Conservation (phyloP, 1,140 invertebrate genomes). For the Arctopsyche grandis region DNA sequence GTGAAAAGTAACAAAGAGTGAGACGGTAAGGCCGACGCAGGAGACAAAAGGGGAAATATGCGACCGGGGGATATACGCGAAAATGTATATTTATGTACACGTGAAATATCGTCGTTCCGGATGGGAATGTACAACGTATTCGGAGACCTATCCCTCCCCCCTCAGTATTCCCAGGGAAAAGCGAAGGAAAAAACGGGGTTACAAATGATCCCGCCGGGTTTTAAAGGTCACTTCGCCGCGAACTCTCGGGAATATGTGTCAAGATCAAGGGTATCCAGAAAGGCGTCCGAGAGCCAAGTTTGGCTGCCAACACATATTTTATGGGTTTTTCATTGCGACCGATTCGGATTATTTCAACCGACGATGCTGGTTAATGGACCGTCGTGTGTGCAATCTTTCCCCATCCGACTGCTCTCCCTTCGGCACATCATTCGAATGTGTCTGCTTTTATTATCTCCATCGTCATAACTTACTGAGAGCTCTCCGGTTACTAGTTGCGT, state of each 20-base stretch:
- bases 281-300: slow-evolving; percentile 8
- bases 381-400: not conserved
- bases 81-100: not conserved
- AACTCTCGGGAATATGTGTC: slow-evolving; percentile 9
- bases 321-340: slow-evolving; percentile 19
- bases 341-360: slow-evolving; percentile 8
- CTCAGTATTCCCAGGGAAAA: too few relatives aligned
- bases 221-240: not conserved
- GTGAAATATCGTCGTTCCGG: not conserved
- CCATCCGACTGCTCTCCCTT: too few relatives aligned
- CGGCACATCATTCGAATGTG: too few relatives aligned
- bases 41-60: too few relatives aligned
- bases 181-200: not conserved
- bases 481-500: too few relatives aligned
- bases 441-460: too few relatives aligned
- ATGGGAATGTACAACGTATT: not conserved
- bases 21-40: too few relatives aligned
- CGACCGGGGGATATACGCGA: too few relatives aligned
- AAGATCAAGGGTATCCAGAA: slow-evolving; percentile 16
- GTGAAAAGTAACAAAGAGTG: too few relatives aligned
- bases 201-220: slow-evolving; percentile 1
- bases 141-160: too few relatives aligned
- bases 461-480: too few relatives aligned
- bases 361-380: slow-evolving; percentile 4
- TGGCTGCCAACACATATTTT: slow-evolving; percentile 19